These are phyloP conservation scores for Zhuqinia jingwanae DNA, from an alignment of 2,888 invertebrate genomes.

Conservation along the genomic window DNA sequence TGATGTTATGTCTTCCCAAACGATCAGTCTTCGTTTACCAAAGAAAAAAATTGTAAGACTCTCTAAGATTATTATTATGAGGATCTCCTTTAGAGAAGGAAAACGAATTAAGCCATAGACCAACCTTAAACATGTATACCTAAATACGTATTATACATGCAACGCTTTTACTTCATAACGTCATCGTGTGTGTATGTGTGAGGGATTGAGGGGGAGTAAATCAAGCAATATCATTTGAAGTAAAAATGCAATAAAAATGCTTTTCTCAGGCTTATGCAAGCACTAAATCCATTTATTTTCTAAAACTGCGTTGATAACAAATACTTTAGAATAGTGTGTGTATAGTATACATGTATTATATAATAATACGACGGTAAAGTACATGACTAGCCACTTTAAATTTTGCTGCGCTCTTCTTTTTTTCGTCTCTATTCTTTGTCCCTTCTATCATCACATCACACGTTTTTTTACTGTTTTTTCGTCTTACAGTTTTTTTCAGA, in stretches of 20 bases:
- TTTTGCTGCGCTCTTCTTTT: background rate
- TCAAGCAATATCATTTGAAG: background rate
- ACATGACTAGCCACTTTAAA: background rate
- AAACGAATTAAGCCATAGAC: conserved; percentile 7
- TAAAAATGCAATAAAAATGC: background rate
- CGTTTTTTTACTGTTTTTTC: background rate
- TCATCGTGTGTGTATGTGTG: background rate
- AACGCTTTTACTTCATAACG: background rate
- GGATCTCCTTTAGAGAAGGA: background rate
- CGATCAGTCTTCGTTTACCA: conserved; percentile 18
- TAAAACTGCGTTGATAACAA: no score
- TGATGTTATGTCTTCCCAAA: conserved; percentile 7
- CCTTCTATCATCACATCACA: background rate
- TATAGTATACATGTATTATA: background rate
- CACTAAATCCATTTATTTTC: conserved; percentile 10
- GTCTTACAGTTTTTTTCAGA: background rate
- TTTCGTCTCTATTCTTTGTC: no score
- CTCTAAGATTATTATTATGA: background rate
- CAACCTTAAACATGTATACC: background rate
- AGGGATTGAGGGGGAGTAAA: conserved; percentile 7
- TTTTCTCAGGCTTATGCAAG: background rate
- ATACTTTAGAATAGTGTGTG: background rate
- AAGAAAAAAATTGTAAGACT: background rate
- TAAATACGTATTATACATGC: background rate
- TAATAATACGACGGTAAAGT: background rate